phyloP scores from a whole-genome alignment of 2,797 vertebrate species.

The Pteronotus mesoamericanus region DNA sequence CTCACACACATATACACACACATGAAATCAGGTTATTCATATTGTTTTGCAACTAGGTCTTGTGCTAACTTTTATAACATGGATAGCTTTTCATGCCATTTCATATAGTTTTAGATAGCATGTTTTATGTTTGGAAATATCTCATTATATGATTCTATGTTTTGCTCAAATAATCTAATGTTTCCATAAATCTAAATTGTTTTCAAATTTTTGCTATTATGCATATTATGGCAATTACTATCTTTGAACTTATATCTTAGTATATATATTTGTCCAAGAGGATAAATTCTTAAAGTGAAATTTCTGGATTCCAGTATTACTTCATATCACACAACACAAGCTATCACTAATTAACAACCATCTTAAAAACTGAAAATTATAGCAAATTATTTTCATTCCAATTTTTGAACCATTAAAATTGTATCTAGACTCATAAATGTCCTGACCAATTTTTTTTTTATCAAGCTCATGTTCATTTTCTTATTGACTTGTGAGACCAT shows the following conservation, averaged over 20 bases:
- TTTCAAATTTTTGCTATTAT: neutral
- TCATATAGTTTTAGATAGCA: neutral
- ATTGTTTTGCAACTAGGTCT: neutral
- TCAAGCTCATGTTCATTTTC: neutral
- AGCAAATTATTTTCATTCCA: neutral
- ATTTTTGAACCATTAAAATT: neutral
- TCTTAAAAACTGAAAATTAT: neutral
- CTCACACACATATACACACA: neutral
- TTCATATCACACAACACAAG: neutral
- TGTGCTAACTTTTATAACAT: neutral
- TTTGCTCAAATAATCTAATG: neutral
- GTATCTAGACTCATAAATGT: neutral
- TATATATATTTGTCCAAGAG: no score
- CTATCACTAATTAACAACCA: neutral
- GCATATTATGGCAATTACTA: neutral
- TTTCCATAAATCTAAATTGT: neutral
- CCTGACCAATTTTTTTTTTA: neutral
- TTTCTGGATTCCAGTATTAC: neutral
- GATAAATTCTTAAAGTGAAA: neutral
- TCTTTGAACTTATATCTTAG: neutral
- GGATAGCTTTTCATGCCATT: neutral
- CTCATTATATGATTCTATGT: neutral
- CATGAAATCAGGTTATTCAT: neutral
- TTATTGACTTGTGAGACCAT: neutral
- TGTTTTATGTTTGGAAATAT: neutral